These are phyloP conservation scores for Campylomormyrus tamandua DNA, from an alignment of 2,113 vertebrate genomes.

Conservation along the genomic window DNA sequence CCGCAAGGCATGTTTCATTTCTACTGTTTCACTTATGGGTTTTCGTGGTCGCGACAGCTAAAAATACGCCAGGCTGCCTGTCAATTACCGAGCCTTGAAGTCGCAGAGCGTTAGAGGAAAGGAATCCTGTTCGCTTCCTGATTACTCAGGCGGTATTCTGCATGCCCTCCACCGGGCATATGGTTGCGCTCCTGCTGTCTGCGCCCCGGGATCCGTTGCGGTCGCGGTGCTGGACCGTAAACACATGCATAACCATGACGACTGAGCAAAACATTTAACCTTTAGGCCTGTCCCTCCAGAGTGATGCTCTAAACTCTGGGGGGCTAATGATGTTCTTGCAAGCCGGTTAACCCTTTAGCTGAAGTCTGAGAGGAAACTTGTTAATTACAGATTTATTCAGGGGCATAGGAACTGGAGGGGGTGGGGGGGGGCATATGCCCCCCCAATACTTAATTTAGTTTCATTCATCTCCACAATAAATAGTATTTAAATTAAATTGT, in stretches of 20 bases:
- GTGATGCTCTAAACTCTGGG: neutral
- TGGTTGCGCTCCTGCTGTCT: neutral
- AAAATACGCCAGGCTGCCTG: constrained; percentile 42
- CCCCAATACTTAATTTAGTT: neutral
- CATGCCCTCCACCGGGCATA: constrained; percentile 14
- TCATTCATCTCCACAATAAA: neutral
- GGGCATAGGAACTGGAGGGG: neutral
- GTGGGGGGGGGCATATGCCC: neutral
- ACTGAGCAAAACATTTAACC: neutral
- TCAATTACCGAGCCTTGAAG: constrained; percentile 44
- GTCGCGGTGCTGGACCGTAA: neutral
- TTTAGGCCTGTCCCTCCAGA: neutral
- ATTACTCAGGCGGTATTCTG: constrained; percentile 37
- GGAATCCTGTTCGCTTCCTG: constrained; percentile 32
- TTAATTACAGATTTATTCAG: neutral
- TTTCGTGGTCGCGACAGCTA: constrained; percentile 39
- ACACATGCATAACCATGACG: neutral
- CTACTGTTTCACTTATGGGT: constrained; percentile 5
- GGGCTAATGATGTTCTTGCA: neutral
- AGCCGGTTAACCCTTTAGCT: neutral
- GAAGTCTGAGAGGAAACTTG: neutral
- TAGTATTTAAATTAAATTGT: neutral
- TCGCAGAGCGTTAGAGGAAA: constrained; percentile 28
- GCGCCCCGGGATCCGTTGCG: neutral
- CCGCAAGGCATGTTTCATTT: constrained; percentile 45